Evolutionary conservation across 2,888 invertebrate genomes (phyloP).

Genomic region (Acronicta leporina): DNA sequence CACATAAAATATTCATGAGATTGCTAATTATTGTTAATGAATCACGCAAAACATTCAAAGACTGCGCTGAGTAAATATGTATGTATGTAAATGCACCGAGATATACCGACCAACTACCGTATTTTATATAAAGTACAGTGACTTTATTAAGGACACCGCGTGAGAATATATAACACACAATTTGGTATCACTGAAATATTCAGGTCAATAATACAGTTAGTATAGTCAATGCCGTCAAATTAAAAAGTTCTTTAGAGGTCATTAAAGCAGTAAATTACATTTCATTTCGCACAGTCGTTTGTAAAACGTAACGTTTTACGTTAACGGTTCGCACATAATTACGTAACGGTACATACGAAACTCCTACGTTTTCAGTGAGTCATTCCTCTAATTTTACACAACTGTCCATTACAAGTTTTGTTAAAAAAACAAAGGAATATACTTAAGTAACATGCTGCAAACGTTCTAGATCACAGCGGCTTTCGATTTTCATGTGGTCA

Average conservation of each 20-base stretch:
- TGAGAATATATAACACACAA: constrained; percentile 8
- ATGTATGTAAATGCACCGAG: constrained; percentile 19
- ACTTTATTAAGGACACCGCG: constrained; percentile 14
- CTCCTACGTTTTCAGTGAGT: constrained; percentile 40
- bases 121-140: constrained; percentile 1
- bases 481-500: constrained; percentile 34
- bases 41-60: constrained; percentile 30
- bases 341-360: constrained; percentile 43
- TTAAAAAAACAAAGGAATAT: constrained; percentile 12
- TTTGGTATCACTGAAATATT: constrained; percentile 14
- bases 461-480: constrained; percentile 17
- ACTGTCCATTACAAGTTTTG: constrained; percentile 37
- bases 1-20: constrained; percentile 35
- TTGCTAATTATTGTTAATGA: constrained; percentile 30
- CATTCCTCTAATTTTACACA: constrained; percentile 45
- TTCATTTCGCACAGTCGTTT: constrained; percentile 32
- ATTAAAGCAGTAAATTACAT: constrained; percentile 39
- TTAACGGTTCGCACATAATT: constrained; percentile 47
- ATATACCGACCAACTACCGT: not conserved
- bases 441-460: constrained; percentile 27
- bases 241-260: constrained; percentile 27
- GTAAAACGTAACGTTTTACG: constrained; percentile 41
- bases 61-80: constrained; percentile 16
- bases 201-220: constrained; percentile 26
- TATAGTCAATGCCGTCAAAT: constrained; percentile 17